phyloP scores from a whole-genome alignment of 37 sponge, comb jelly and placozoan genomes.

The Halisarca cf. caerulea region DNA sequence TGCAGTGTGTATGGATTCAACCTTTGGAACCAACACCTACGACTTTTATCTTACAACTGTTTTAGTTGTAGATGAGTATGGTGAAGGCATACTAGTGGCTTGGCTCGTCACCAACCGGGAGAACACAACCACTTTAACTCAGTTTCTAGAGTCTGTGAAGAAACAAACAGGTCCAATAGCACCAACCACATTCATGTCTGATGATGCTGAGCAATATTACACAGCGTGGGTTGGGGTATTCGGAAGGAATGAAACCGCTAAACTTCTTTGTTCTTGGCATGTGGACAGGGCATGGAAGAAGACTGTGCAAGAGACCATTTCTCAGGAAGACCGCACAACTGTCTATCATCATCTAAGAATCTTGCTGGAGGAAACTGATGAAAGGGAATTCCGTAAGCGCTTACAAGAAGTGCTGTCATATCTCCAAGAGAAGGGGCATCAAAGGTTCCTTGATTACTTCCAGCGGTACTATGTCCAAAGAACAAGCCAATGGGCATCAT shows the following conservation, averaged over 20 bases:
- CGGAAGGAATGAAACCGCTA: no score
- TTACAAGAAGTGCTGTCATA: no score
- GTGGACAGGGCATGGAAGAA: no score
- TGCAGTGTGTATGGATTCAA: slow-evolving; percentile 14
- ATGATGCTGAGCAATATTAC: background rate
- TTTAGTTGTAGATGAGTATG: slow-evolving; percentile 27
- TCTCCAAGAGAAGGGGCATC: no score
- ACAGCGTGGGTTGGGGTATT: background rate
- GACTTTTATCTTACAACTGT: slow-evolving; percentile 21
- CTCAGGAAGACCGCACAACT: background rate
- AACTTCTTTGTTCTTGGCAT: no score
- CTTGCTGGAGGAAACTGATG: slow-evolving; percentile 31
- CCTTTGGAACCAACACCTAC: slow-evolving; percentile 19
- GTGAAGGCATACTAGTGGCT: slow-evolving; percentile 21
- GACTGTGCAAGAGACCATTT: no score
- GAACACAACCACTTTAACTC: background rate
- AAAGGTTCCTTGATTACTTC: slow-evolving; percentile 57
- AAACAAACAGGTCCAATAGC: background rate
- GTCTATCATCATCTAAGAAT: slow-evolving; percentile 50
- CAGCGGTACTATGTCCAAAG: slow-evolving; percentile 24
- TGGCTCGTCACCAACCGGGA: slow-evolving; percentile 17
- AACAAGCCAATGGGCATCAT: slow-evolving; percentile 53
- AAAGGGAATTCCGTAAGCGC: slow-evolving; percentile 27
- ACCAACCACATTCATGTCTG: background rate
- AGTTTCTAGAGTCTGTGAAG: background rate